Conservation (phyloP, 2,888 invertebrate genomes). For the Drosophila meridionalis region DNA sequence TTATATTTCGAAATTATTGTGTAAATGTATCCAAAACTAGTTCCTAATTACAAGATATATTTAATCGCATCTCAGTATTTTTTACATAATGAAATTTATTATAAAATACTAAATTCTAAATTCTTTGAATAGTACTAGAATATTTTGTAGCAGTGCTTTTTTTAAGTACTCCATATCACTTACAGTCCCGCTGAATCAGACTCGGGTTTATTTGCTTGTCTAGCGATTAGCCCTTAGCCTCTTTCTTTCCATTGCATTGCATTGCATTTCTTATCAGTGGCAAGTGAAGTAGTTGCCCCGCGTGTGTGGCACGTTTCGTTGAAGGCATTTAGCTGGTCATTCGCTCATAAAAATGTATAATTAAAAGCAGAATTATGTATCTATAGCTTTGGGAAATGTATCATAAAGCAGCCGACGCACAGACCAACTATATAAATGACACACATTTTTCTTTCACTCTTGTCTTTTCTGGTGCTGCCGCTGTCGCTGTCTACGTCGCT, state of each 20-base stretch:
- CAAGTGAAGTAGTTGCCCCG: background rate
- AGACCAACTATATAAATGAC: constrained; percentile 63
- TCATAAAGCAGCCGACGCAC: constrained; percentile 41
- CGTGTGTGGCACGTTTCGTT: constrained; percentile 7
- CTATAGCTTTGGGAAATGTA: constrained; percentile 37
- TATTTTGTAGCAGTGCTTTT: too few relatives aligned
- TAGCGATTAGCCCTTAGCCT: constrained; percentile 8
- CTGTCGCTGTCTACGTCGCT: constrained; percentile 15
- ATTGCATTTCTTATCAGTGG: constrained; percentile 33
- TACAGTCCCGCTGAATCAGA: too few relatives aligned
- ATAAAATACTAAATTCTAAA: too few relatives aligned
- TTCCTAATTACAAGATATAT: too few relatives aligned
- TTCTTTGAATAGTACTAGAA: too few relatives aligned
- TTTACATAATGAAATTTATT: too few relatives aligned
- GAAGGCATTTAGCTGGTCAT: background rate
- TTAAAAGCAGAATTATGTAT: constrained; percentile 26
- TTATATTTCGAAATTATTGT: too few relatives aligned
- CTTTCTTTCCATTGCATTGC: too few relatives aligned
- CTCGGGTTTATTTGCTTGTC: background rate
- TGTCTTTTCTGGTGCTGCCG: constrained; percentile 20
- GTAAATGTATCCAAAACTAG: too few relatives aligned
- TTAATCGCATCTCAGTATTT: too few relatives aligned
- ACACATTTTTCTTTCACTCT: constrained; percentile 56
- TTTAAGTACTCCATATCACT: too few relatives aligned
- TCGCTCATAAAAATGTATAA: constrained; percentile 44